Base-by-base conservation (phyloP, 2,113 vertebrate genomes). In the Gavia stellata region DNA sequence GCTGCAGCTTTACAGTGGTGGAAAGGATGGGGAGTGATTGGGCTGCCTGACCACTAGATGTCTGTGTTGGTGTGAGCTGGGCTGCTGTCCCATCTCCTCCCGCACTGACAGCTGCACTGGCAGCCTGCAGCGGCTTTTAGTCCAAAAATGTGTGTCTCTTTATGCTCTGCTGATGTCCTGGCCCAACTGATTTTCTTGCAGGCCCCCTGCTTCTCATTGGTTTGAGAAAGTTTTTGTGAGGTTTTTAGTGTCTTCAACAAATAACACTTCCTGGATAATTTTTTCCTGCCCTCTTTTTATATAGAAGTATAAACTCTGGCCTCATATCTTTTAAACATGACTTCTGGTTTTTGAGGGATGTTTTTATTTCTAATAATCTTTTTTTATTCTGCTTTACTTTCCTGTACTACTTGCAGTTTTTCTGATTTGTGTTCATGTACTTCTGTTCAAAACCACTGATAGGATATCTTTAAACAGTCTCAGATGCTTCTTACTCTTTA, bases 1-100 rank as follows among this genome's bases (percentile, higher is more conserved):
- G 14, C 61, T 33, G 36, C 45, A 20, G 28, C 10, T 12, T 28
- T 7, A 1, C 6, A 3, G 50, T 0, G 0, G 20, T 61, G 3
- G 8, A 3, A 14, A 13, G 67, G 20, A 14, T 5, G 25, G 11
- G 14, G 6, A 31, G 58, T 7, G 20, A 33, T 10, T 12, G 67
- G 34, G 36, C 86, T 81, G 72, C 52, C 73, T 71, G 81, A 47
- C 86, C 93, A 5, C 93, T 44, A 78, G 91, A 44, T 78, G 91
- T 91, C 95, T n/a, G 65, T 78, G 65, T 56, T 62, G 88, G 16
- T 36, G 73, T 38, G 68, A 18, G 6, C 44, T 23, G 26, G 8
- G 1, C 50, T 16, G 24, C 16, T 34, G 8, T 47, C 14, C 1
- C 2, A 0, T 34, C 62, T 80, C 9, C 63, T 38, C 17, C 56